Conservation (phyloP, 1,140 invertebrate genomes). For the Amphibalanus amphitrite region DNA sequence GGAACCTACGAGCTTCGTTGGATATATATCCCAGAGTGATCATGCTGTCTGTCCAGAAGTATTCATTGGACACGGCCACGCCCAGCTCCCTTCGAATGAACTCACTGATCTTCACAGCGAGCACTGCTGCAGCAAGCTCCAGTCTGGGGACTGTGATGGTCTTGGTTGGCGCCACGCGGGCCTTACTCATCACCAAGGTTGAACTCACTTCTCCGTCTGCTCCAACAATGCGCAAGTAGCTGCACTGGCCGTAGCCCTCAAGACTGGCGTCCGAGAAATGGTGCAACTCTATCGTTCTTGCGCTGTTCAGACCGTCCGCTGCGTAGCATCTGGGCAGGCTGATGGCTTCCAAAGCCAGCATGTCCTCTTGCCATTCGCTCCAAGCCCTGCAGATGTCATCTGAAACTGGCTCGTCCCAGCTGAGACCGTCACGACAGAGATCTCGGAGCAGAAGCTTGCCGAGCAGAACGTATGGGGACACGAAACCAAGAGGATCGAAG, state of each 20-base stretch:
- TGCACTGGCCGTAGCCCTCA: background rate
- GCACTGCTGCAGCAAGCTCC: slow-evolving; percentile 1
- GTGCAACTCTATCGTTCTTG: background rate
- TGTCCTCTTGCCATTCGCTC: background rate
- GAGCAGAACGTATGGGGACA: background rate
- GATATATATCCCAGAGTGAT: slow-evolving; percentile 4
- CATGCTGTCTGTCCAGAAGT: slow-evolving; percentile 8
- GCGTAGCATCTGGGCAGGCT: background rate
- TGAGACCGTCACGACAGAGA: background rate
- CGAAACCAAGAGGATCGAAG: background rate
- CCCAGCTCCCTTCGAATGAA: background rate
- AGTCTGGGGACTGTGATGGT: slow-evolving; percentile 1
- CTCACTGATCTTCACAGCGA: background rate
- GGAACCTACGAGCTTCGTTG: slow-evolving; percentile 6
- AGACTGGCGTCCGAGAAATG: slow-evolving; percentile 3
- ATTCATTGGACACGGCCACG: background rate
- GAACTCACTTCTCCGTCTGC: background rate
- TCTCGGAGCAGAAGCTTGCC: background rate
- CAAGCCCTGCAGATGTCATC: background rate
- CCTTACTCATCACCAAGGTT: background rate
- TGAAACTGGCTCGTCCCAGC: background rate
- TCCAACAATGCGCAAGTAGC: background rate
- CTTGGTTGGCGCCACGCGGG: too few species aligned
- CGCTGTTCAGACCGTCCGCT: background rate
- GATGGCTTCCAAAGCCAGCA: background rate